Conservation (phyloP, 2,888 invertebrate genomes). For the Psococerastis gibbosa region DNA sequence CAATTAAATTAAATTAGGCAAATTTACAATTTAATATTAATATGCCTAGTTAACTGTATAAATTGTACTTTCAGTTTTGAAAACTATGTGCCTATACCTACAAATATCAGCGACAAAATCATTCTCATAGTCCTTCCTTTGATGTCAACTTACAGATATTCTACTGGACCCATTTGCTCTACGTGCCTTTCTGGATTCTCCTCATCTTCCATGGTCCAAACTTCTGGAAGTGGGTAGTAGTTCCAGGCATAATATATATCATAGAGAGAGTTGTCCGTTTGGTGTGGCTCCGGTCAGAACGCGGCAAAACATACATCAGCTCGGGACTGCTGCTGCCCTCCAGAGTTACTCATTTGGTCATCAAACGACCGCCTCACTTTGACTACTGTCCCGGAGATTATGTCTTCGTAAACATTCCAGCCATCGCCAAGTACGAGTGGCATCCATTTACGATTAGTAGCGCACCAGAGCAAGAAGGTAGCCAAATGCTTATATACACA, state of each 20-base stretch:
- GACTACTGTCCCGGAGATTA: constrained; percentile 87
- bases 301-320: constrained; percentile 76
- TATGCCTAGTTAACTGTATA: too few species aligned
- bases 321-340: constrained; percentile 75
- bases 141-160: constrained; percentile 44
- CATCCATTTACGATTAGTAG: constrained; percentile 95
- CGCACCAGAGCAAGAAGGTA: constrained; percentile 81
- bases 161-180: constrained; percentile 84
- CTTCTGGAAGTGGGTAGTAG: constrained; percentile 89
- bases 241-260: constrained; percentile 59
- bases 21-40: too few species aligned
- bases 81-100: too few species aligned
- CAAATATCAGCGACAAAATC: too few species aligned
- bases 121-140: background rate
- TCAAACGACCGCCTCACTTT: constrained; percentile 69
- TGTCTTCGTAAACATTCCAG: constrained; percentile 80
- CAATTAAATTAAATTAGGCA: too few species aligned
- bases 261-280: constrained; percentile 50
- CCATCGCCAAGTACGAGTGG: constrained; percentile 86
- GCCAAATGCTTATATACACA: too few species aligned
- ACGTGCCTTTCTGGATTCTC: constrained; percentile 72
- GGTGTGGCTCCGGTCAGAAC: constrained; percentile 38
- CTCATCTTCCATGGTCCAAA: constrained; percentile 74
- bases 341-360: constrained; percentile 76
- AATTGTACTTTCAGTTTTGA: too few species aligned